Evolutionary conservation across 1,140 invertebrate species (phyloP), one percentile per base, ranked within the genome.

Genomic region (Rhagoletis zephyria): DNA sequence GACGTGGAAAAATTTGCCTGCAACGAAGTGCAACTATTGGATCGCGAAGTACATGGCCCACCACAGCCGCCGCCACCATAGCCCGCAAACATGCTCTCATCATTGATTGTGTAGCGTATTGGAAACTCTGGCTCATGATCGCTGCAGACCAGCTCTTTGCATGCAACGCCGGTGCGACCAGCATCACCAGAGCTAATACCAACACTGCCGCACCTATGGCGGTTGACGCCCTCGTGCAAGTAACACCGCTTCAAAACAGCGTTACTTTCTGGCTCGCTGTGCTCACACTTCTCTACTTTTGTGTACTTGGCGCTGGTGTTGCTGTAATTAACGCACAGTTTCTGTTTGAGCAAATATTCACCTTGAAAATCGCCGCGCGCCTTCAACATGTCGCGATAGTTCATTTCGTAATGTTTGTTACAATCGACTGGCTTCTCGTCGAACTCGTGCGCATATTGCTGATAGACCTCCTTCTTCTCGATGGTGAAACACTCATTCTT

Each of bases 91-190:
- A 88, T 59, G 60, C 85, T 88, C 48, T n/a, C 65, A 74, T 88
- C 87, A 59, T 85, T 88, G n/a, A 88, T 74, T 14, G 87, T 88
- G 65, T 88, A 88, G 30, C 87, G 81, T 88, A 88, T 88, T 3
- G 87, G 87, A 30, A 88, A 60, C n/a, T 42, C 85, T 12, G 87
- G 48, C 65, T 88, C 81, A 85, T 65, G 45, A 9, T 51, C 40
- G 40, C 48, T 40, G 45, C 30, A 6, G 4, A 48, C 42, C 70
- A 77, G 30, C 10, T 61, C 85, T 2, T 85, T 56, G 45, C 60
- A 60, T 59, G 3, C 19, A 6, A 85, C 30, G 30, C 30, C 30
- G 30, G 30, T 30, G 30, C 30, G 4, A 4, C 45, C 45, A 14
- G 14, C 10, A 14, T 48, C n/a, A n/a, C 74, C 45, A 9, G 4